Evolutionary conservation across 2,797 vertebrate species (phyloP).

Genomic region (Enteromius afrohamiltoni): DNA sequence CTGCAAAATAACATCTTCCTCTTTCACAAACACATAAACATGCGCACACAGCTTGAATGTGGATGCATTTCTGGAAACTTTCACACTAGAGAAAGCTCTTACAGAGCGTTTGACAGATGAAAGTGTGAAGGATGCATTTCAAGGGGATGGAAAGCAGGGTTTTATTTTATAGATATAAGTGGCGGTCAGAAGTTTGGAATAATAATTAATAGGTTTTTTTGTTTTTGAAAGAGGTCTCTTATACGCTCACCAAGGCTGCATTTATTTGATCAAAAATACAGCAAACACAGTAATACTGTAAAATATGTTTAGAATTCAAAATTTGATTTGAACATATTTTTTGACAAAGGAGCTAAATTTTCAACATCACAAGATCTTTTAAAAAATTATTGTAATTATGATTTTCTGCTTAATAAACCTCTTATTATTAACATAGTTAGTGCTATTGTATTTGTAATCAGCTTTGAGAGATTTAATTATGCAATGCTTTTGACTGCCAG

Average conservation of each 20-base stretch:
- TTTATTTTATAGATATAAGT: not conserved
- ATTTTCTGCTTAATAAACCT: not conserved
- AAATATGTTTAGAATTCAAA: not conserved
- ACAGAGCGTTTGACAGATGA: not conserved
- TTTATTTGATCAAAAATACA: not conserved
- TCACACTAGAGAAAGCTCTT: not conserved
- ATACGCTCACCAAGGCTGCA: not conserved
- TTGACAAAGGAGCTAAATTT: not conserved
- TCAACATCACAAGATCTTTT: not conserved
- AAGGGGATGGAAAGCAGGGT: not conserved
- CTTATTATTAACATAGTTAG: not conserved
- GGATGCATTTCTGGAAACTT: not conserved
- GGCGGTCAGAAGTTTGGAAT: not conserved
- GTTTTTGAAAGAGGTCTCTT: not conserved
- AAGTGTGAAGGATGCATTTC: not conserved
- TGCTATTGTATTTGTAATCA: not conserved
- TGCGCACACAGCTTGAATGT: not conserved
- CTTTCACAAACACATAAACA: constrained; percentile 8
- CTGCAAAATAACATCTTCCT: constrained; percentile 18
- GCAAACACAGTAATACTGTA: not conserved
- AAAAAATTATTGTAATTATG: not conserved
- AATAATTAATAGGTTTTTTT: not conserved
- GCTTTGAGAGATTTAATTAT: not conserved
- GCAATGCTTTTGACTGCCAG: no score
- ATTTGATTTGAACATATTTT: not conserved